Evolutionary conservation across 2,888 invertebrate genomes (phyloP), one percentile per base, ranked within the genome.

Genomic region (Azorinus chamasolen): DNA sequence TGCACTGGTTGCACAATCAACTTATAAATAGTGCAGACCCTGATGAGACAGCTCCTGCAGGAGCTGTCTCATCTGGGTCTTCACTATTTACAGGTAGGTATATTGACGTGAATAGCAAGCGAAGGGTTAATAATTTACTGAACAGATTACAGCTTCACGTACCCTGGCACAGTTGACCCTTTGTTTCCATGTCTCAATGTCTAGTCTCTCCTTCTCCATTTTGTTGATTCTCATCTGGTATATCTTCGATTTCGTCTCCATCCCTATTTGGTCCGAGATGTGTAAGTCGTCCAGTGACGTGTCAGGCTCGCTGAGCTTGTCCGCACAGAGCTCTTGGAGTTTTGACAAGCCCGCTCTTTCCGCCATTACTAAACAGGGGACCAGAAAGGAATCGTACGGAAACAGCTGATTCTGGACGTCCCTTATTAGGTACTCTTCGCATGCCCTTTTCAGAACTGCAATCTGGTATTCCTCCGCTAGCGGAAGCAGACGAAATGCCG

Each of bases 401-500:
- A 53, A 61, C 0, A 53, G 43, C 16, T 65, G 62, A 10, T 54
- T 32, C 46, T 62, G 41, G 4, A 82, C 58, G 20, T 68, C 71
- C 18, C 61, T 51, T 10, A 82, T 37, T n/a, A 85, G 57, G n/a
- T 57, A 59, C 6, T 72, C 74, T 62, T 83, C 85, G 50, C 85
- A 85, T 25, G 80, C 83, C 41, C 69, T 64, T 43, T 70, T 83
- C n/a, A 85, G 73, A 22, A 83, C 73, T 1, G 48, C 46, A 6
- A 85, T 74, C 41, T 85, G 85, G 61, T 85, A 85, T 55, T 85
- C 85, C 16, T 85, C 83, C 10, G 85, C 83, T 10, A 85, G 45
- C 10, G 83, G 79, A 3, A 85, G 32, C 16, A 85, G 78, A 5
- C 76, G 50, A 51, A 83, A 75, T 1, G 77, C 79, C 2, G 75